These are phyloP conservation scores for Eristalis pertinax DNA, from an alignment of 2,888 invertebrate species.

Conservation along the genomic window DNA sequence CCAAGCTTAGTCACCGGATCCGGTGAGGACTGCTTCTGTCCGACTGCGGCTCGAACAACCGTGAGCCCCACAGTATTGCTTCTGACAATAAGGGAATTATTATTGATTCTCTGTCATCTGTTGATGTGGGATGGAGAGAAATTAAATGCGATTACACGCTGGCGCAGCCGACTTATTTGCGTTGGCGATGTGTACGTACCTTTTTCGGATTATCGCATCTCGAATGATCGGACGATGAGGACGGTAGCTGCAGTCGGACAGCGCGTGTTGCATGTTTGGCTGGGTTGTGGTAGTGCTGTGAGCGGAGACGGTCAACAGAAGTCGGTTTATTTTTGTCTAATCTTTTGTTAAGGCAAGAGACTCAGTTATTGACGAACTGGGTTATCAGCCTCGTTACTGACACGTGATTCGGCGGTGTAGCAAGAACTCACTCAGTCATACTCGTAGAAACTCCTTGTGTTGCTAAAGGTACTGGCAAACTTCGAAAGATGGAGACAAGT, in stretches of 20 bases:
- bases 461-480: no score
- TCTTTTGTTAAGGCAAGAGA: not conserved
- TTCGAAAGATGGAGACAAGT: no score
- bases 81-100: not conserved
- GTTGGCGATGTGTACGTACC: not conserved
- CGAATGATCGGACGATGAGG: not conserved
- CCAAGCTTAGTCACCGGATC: slow-evolving; percentile 9
- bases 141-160: slow-evolving; percentile 1
- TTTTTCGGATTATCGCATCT: not conserved
- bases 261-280: not conserved
- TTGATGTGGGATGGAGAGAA: slow-evolving; percentile 6
- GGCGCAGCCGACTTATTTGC: not conserved
- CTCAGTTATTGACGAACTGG: not conserved
- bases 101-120: not conserved
- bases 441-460: no score
- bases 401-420: no score
- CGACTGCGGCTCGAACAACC: not conserved
- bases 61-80: not conserved
- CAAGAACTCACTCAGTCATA: no score
- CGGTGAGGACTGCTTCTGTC: not conserved
- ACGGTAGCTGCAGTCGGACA: not conserved
- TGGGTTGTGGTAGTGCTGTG: no score
- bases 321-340: not conserved
- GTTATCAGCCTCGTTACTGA: not conserved
- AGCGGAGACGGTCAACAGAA: not conserved